phyloP scores from a whole-genome alignment of 2,797 vertebrate species.

The Simalia tracyae region DNA sequence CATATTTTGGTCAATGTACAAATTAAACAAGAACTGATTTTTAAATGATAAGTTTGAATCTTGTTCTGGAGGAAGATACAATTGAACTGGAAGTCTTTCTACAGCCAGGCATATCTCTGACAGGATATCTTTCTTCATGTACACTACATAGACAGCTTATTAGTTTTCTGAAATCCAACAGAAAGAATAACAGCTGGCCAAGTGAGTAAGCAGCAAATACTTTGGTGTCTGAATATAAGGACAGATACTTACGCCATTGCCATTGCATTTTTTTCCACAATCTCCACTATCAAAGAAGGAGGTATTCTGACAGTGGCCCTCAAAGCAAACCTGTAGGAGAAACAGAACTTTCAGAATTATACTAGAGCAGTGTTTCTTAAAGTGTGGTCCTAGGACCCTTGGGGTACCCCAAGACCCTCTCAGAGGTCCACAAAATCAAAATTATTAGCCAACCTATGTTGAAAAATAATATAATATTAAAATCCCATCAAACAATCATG shows the following conservation, averaged over 20 bases:
- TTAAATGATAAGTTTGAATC: background rate
- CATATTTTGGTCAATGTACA: background rate
- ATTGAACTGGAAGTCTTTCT: background rate
- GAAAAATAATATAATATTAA: background rate
- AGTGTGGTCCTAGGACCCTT: background rate
- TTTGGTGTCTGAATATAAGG: background rate
- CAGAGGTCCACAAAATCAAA: background rate
- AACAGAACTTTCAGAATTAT: background rate
- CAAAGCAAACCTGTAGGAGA: conserved; percentile 88
- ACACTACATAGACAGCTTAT: background rate
- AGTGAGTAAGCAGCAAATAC: background rate
- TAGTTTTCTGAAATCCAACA: background rate
- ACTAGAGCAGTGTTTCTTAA: background rate
- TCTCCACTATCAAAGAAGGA: conserved; percentile 87
- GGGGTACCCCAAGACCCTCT: background rate
- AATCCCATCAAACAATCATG: background rate
- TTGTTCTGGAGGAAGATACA: background rate
- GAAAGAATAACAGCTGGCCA: background rate
- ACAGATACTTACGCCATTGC: conserved; percentile 81
- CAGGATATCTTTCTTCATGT: background rate
- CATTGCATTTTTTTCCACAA: conserved; percentile 88
- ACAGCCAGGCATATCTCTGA: background rate
- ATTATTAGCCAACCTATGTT: background rate
- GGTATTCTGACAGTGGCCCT: conserved; percentile 89
- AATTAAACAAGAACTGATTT: background rate